Evolutionary conservation across 2,797 vertebrate species (phyloP), one percentile per base, ranked within the genome.

Genomic region (Dipus sagitta): DNA sequence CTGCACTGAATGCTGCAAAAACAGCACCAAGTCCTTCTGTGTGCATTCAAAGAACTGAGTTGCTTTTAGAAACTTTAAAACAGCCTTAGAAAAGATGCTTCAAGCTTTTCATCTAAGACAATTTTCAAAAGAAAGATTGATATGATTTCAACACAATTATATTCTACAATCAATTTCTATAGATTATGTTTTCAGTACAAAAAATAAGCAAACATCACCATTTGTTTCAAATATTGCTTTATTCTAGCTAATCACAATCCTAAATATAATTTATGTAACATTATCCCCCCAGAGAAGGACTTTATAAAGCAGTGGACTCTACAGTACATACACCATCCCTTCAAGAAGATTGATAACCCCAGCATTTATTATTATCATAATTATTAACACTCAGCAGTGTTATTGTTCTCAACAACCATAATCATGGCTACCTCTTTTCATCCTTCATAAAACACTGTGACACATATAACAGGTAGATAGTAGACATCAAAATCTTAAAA

Each of bases 351-450:
- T 91, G 84, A 71, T 76, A 77, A 85, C 30, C 12, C 67, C 60
- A 92, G 68, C 23, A 62, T 24, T 52, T 75, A 74, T 32, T 67
- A 24, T 54, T 78, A 26, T 58, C 47, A 38, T 30, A 52, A 18
- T 71, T 64, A 58, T 65, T 81, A 77, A 78, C 8, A 83, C 58
- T 84, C 60, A 81, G 20, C 60, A 54, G n/a, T 67, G 47, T 23
- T 74, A 91, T 30, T 94, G 71, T 70, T 91, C n/a, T 15, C 92
- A 85, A 86, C 13, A 70, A 79, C 30, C 28, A 68, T 60, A 92
- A 93, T 71, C 77, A 65, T 15, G 6, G 1, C 20, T 23, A 6
- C 4, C 76, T 78, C 26, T 80, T 87, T 90, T 38, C 54, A 67
- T 5, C 30, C 30, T 92, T 72, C 67, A 72, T 47, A 83, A 95